Base-by-base conservation (phyloP, 2,888 invertebrate genomes). In the Trissolcus brochymenae region DNA sequence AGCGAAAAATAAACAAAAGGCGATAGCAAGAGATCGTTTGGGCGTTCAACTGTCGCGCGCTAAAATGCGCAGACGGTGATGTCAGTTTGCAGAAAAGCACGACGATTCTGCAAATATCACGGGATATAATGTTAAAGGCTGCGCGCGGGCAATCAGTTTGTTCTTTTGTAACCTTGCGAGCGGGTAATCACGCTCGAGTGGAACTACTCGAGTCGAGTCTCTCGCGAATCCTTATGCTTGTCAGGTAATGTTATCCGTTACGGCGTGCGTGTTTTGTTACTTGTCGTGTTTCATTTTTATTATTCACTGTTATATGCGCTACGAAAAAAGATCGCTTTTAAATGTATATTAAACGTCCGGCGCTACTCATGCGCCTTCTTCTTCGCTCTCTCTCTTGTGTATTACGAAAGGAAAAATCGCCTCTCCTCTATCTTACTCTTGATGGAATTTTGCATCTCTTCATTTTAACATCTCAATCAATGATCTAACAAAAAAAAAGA, bases 231-330 rank as follows among this genome's bases (percentile, higher is more conserved):
- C 81, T 81, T 79, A 79, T 78, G 82, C 79, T 80, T 82, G 81
- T 81, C 81, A 80, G 80, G 81, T 81, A 80, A 81, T 81, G 80
- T 80, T 82, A 82, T 81, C 73, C 78, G 81, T 70, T 70, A 61
- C 61, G 61, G 76, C 75, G 72, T 68, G 77, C 75, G 76, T 77
- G 79, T 79, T 82, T 82, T 76, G 80, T 81, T 80, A 81, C 80
- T 79, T 80, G 74, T 79, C 76, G 76, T 74, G 78, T 78, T 78
- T 80, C 79, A 77, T 80, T 81, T 81, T 81, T 79, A 78, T 79
- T 75, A 67, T 68, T 62, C 74, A 72, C 72, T 76, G 72, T 76
- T 74, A 61, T 73, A 51, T 46, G 68, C 56, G 78, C 56, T 56
- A 64, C 55, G 56, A 51, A 43, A 51, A 68, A 73, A 54, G 25